Conservation (phyloP, 1,140 invertebrate genomes). For the Solenopsis invicta region DNA sequence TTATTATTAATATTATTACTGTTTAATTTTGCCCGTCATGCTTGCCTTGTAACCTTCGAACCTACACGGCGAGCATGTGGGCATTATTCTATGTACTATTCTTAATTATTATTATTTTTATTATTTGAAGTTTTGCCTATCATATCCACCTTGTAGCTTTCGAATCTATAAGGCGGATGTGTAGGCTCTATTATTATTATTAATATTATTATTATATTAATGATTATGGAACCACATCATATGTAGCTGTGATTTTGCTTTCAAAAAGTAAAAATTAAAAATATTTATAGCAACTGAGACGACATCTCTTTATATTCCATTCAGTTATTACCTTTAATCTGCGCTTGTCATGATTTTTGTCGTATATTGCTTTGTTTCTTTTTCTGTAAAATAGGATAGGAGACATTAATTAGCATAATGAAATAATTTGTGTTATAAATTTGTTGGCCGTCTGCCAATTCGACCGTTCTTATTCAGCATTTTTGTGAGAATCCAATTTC, state of each 20-base stretch:
- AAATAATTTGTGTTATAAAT: background rate
- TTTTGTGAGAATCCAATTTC: conserved; percentile 8
- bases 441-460: background rate
- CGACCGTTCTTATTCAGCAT: background rate
- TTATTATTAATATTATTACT: conserved; percentile 80
- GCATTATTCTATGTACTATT: conserved; percentile 74
- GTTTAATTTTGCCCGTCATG: conserved; percentile 66
- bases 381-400: background rate
- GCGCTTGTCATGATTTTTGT: background rate
- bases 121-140: conserved; percentile 61
- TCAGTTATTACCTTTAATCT: conserved; percentile 13
- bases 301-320: background rate
- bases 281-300: conserved; percentile 85
- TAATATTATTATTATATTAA: conserved; percentile 76
- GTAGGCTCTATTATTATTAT: conserved; percentile 71
- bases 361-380: background rate
- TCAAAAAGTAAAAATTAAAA: conserved; percentile 87
- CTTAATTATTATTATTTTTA: conserved; percentile 80
- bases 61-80: conserved; percentile 19
- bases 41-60: conserved; percentile 26
- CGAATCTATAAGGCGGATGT: conserved; percentile 31
- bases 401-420: background rate
- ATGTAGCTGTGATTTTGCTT: conserved; percentile 88
- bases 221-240: conserved; percentile 85
- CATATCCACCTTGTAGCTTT: conserved; percentile 19